Conservation (phyloP, 2,797 vertebrate genomes). For the Rhabdophis nuchalis region DNA sequence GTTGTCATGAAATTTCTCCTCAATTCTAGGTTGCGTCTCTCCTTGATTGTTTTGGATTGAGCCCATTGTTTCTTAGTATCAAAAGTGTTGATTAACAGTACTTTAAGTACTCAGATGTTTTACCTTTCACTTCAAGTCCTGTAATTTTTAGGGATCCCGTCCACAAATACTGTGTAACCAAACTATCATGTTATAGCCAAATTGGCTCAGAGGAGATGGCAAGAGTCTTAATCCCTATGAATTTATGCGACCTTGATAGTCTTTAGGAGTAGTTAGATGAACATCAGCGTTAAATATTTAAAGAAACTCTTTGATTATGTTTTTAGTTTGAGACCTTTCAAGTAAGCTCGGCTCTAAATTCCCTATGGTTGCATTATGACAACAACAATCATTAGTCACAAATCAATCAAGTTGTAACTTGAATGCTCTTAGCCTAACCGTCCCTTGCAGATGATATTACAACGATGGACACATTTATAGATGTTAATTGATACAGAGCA, state of each 20-base stretch:
- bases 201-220: neutral
- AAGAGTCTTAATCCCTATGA: neutral
- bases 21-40: no score
- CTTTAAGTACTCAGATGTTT: neutral
- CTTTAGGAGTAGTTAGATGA: neutral
- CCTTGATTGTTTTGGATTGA: no score
- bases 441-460: neutral
- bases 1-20: no score
- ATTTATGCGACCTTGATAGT: neutral
- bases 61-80: neutral
- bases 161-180: neutral
- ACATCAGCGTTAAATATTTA: neutral
- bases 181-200: neutral
- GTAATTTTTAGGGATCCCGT: neutral
- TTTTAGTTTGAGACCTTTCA: neutral
- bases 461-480: neutral
- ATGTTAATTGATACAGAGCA: neutral
- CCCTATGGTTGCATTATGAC: constrained; percentile 3
- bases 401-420: neutral
- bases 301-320: neutral
- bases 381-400: neutral
- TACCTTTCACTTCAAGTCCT: neutral
- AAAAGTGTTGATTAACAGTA: neutral
- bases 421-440: neutral
- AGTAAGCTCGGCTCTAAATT: neutral